Percentiles rank a stretch among this genome's conserved stretches.
These are phyloP conservation scores for Agriopis aurantiaria DNA, from an alignment of 2,888 invertebrate genomes.

Conservation along the genomic window DNA sequence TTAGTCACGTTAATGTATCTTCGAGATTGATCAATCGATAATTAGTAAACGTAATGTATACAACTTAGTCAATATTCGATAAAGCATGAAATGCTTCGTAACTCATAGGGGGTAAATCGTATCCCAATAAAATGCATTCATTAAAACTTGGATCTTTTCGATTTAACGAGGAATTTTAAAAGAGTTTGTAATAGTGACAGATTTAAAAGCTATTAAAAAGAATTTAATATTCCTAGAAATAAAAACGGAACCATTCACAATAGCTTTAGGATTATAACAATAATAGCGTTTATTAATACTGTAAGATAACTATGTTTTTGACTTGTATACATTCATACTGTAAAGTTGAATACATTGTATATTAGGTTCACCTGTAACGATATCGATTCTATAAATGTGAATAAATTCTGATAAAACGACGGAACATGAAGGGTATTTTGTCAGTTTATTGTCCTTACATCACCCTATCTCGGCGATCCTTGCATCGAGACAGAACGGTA, in stretches of 20 bases:
- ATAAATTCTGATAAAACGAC: conserved; percentile 80
- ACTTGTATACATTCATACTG: conserved; percentile 84
- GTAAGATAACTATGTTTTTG: conserved; percentile 85
- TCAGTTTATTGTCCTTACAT: conserved; percentile 76
- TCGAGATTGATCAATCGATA: conserved; percentile 76
- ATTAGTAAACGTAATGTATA: conserved; percentile 80
- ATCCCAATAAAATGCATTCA: conserved; percentile 66
- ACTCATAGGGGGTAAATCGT: conserved; percentile 68
- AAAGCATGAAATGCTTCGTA: conserved; percentile 81
- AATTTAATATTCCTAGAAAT: conserved; percentile 68
- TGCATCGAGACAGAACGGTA: conserved; percentile 84
- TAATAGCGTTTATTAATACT: conserved; percentile 80
- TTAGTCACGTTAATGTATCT: conserved; percentile 79
- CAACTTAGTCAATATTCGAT: conserved; percentile 77
- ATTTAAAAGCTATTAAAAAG: conserved; percentile 65
- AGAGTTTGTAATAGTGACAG: conserved; percentile 61
- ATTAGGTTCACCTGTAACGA: conserved; percentile 80
- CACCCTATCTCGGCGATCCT: conserved; percentile 80
- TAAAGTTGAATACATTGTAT: conserved; percentile 80
- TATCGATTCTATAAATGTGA: conserved; percentile 84
- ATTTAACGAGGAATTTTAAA: conserved; percentile 56
- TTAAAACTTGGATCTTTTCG: conserved; percentile 57
- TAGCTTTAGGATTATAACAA: conserved; percentile 84
- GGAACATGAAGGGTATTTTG: conserved; percentile 73
- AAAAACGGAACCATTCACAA: conserved; percentile 80